phyloP scores from a whole-genome alignment of 2,888 invertebrate genomes.

The Tenthredo amoena region DNA sequence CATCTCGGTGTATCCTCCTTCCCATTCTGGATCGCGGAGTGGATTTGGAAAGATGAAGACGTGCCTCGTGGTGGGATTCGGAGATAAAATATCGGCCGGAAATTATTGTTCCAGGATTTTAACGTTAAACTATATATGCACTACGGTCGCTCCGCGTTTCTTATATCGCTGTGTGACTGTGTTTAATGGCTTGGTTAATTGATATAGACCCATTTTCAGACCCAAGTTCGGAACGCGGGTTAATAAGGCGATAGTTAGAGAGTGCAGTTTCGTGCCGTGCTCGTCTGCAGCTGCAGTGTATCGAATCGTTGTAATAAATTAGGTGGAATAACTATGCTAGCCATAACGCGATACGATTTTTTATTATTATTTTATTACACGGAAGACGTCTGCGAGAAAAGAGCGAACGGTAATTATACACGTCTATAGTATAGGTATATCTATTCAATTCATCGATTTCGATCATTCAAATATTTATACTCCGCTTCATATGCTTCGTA shows the following conservation, averaged over 20 bases:
- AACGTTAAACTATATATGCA: neutral
- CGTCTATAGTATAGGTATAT: no score
- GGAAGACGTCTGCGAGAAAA: slow-evolving; percentile 27
- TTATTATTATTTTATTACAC: slow-evolving; percentile 36
- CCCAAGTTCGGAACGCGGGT: no score
- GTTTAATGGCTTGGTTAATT: no score
- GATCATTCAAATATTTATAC: neutral
- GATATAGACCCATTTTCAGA: neutral
- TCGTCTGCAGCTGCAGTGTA: no score
- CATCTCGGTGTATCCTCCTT: no score
- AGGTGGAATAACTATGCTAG: slow-evolving; percentile 17
- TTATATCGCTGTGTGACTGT: neutral
- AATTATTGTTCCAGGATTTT: neutral
- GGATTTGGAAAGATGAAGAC: neutral
- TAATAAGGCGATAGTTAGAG: no score
- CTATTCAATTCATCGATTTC: neutral
- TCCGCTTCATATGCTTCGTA: no score
- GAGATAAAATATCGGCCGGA: neutral
- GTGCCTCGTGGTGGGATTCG: neutral
- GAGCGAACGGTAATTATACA: slow-evolving; percentile 37
- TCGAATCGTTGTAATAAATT: no score
- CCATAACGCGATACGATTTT: neutral
- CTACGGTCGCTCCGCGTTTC: neutral
- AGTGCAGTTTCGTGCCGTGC: no score
- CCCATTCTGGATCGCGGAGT: neutral